phyloP scores from a whole-genome alignment of 1,140 invertebrate species.

The Drosophila subobscura region DNA sequence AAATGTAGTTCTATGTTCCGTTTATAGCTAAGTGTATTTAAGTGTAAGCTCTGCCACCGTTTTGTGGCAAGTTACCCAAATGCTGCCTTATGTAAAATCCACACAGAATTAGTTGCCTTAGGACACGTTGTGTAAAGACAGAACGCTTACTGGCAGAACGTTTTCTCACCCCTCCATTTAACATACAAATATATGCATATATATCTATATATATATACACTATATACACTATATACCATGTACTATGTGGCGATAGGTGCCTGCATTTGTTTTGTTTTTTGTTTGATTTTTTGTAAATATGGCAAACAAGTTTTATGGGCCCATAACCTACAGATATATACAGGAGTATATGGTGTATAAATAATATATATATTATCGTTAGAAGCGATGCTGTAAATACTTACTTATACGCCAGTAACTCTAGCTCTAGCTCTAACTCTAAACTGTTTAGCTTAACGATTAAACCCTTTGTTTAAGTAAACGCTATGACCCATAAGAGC shows the following conservation, averaged over 20 bases:
- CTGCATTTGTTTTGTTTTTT: slow-evolving; percentile 29
- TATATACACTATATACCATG: slow-evolving; percentile 10
- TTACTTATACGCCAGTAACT: slow-evolving; percentile 55
- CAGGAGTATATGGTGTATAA: slow-evolving; percentile 11
- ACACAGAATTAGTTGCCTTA: slow-evolving; percentile 61
- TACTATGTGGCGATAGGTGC: neutral
- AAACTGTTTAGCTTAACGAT: slow-evolving; percentile 47
- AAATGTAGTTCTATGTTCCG: neutral
- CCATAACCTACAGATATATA: slow-evolving; percentile 46
- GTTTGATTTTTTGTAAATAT: slow-evolving; percentile 49
- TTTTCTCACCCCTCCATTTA: slow-evolving; percentile 2
- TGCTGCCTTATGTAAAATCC: slow-evolving; percentile 80
- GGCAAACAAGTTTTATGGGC: slow-evolving; percentile 43
- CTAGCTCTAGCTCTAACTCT: slow-evolving; percentile 34
- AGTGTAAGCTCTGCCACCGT: slow-evolving; percentile 23
- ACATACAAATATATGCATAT: neutral
- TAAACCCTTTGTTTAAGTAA: slow-evolving; percentile 50
- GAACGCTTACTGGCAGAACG: slow-evolving; percentile 4
- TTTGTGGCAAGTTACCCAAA: slow-evolving; percentile 45
- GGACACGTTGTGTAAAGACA: slow-evolving; percentile 53
- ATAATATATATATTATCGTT: slow-evolving; percentile 45
- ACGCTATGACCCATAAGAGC: slow-evolving; percentile 34
- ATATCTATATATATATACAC: slow-evolving; percentile 8
- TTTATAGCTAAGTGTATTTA: slow-evolving; percentile 26
- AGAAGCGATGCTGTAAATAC: slow-evolving; percentile 66